Base-by-base conservation (phyloP, 2,113 vertebrate species). In the Lepus europaeus region DNA sequence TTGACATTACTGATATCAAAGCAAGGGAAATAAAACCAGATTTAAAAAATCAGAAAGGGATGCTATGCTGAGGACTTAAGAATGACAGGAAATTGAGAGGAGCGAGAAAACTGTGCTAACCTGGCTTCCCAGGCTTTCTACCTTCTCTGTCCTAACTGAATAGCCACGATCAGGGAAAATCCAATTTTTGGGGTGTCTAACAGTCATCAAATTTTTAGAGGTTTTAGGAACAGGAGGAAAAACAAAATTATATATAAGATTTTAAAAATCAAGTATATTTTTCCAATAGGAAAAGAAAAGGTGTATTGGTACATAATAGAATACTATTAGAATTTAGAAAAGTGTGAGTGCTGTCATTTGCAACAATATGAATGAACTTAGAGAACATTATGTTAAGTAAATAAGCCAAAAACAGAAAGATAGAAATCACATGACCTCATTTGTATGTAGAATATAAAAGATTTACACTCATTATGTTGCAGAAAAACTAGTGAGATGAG, bases 91-190 rank as follows among this genome's bases (percentile, higher is more conserved):
- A 82, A 68, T 11, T 90, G 9, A 33, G 12, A 23, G 61, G 22
- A 61, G 0, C 31, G 9, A 73, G 1, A 6, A 77, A 33, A 29
- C 4, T 5, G 1, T 11, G 33, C 1, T 79, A 16, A 23, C 53
- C 5, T 70, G 2, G 11, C 29, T 86, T 82, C 17, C 19, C 1
- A 22, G 33, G 5, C 27, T 1, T 4, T 36, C 13, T 39, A 1
- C 4, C 25, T 0, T 22, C 17, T 95, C 31, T 82, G 12, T 92
- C 23, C 25, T 31, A 51, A 61, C 13, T 74, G 87, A 33, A 33
- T 33, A 33, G 3, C 1, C 0, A 2, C 25, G 9, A 53, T 3
- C 10, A 76, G 7, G 27, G 10, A 3, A 70, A 0, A 53, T n/a
- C 3, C 22, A 10, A 25, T n/a, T 25, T 83, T 53, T 89, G 68